Percentiles rank a stretch among this genome's conserved stretches.
These are phyloP conservation scores for Galendromus occidentalis DNA, from an alignment of 1,140 invertebrate genomes.

Conservation along the genomic window DNA sequence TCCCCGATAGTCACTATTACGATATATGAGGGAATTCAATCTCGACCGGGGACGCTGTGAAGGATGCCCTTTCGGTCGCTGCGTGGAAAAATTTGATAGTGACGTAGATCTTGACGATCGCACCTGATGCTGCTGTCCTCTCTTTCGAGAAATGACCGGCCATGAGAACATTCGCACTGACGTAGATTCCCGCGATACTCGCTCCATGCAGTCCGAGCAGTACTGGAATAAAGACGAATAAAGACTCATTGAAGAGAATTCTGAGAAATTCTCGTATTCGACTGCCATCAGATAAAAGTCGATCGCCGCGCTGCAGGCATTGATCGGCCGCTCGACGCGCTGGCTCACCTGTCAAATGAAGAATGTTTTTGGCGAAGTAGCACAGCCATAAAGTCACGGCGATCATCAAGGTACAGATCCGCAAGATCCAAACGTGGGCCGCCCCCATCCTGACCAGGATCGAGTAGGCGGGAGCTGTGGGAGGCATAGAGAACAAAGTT, in stretches of 20 bases:
- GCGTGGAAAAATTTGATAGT: no score
- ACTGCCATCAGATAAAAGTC: no score
- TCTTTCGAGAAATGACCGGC: neutral
- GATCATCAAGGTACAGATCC: neutral
- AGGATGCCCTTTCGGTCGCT: no score
- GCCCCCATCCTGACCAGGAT: neutral
- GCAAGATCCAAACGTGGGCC: neutral
- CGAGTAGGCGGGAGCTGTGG: neutral
- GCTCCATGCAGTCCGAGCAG: neutral
- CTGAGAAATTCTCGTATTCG: no score
- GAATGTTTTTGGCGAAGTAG: neutral
- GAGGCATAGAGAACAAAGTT: no score
- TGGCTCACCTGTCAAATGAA: neutral
- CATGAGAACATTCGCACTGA: conserved; percentile 8
- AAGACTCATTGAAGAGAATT: no score
- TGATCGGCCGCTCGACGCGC: no score
- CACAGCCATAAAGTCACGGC: neutral
- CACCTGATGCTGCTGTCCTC: neutral
- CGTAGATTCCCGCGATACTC: neutral
- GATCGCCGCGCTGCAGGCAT: no score
- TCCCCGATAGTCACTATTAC: no score
- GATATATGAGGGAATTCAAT: no score
- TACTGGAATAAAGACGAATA: neutral
- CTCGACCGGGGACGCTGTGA: no score
- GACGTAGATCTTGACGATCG: no score